Evolutionary conservation across 1,140 invertebrate genomes (phyloP), one percentile per base, ranked within the genome.

Genomic region (Drosophila leontia): DNA sequence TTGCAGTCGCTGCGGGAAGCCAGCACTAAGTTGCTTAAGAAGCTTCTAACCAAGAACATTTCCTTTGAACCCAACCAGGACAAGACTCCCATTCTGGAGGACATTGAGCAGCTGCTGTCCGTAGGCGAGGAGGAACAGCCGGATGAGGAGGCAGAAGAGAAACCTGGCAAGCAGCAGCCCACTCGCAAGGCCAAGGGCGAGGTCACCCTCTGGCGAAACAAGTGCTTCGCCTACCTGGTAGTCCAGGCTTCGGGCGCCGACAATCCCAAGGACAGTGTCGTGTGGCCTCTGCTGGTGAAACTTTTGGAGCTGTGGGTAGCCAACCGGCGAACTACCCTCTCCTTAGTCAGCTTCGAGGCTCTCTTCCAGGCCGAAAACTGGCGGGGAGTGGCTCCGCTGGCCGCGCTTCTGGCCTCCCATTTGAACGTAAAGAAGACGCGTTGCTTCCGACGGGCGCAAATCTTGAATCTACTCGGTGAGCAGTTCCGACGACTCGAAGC

Each of bases 141-240:
- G 6, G 64, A 51, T 0, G 50, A 82, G 15, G 47, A 47, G 34
- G 42, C 42, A 6, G 44, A 57, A 4, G 71, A 55, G 60, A n/a
- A 13, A 9, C 13, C 15, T 2, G 29, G 9, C 19, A 50, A 44
- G 44, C 29, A 64, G 15, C 35, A 47, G 15, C 41, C 26, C 29
- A 75, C 9, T 32, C 35, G 37, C 8, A 62, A 75, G 37, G 35
- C 48, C 34, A 72, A 60, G 41, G 68, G 41, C 12, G 65, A 64
- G 13, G 5, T 64, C 7, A 53, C 39, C 0, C 29, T 39, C 13
- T 74, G 72, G 77, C 72, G 77, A 6, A 61, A 78, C n/a, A 83
- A 78, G 42, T 80, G 80, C 51, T 50, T 80, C 13, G 80, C 63
- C n/a, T 68, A 75, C 41, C 42, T 87, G 39, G 42, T 87, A 7